phyloP scores from a whole-genome alignment of 2,113 vertebrate species.

The Bucco capensis region DNA sequence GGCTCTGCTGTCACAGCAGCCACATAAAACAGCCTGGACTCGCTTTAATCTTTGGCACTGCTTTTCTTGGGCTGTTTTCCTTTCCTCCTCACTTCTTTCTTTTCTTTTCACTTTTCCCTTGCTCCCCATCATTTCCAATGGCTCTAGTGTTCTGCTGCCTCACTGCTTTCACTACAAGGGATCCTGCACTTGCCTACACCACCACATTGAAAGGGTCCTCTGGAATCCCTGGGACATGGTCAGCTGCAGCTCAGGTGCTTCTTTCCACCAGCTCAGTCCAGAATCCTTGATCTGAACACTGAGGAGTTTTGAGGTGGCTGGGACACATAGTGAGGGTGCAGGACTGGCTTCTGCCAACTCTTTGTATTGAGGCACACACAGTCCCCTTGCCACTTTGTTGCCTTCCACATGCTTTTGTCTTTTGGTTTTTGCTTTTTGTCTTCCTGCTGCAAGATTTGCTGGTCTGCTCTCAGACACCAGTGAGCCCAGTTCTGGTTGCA shows the following conservation, averaged over 20 bases:
- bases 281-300: background rate
- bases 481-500: background rate
- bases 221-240: background rate
- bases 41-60: background rate
- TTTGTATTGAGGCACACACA: accelerated
- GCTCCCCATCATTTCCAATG: background rate
- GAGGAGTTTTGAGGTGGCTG: background rate
- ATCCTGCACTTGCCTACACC: background rate
- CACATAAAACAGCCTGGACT: background rate
- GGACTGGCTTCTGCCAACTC: background rate
- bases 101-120: background rate
- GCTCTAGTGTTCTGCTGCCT: background rate
- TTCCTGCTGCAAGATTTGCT: background rate
- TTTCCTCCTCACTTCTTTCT: background rate
- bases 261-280: background rate
- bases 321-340: accelerated
- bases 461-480: background rate
- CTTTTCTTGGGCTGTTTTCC: background rate
- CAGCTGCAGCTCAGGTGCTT: background rate
- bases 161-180: accelerated
- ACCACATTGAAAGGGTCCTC: background rate
- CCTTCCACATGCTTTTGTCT: background rate
- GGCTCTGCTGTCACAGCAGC: background rate
- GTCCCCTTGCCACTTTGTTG: background rate
- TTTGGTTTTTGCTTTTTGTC: background rate